Base-by-base conservation (phyloP, 2,113 vertebrate genomes). In the Noturus placidus region DNA sequence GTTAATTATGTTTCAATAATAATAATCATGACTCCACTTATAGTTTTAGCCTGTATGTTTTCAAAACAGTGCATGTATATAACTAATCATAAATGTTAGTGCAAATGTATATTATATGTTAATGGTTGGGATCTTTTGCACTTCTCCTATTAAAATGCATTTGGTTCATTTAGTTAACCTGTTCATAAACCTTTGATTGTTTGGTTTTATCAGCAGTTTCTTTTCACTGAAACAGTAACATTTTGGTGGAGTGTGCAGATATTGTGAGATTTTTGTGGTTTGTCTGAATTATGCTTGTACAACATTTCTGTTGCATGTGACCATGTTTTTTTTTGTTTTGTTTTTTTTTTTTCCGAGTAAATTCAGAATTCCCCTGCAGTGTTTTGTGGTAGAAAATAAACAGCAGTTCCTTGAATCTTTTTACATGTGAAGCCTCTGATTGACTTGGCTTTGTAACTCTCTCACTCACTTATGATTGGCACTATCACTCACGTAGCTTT, bases 311-410 rank as follows among this genome's bases (percentile, higher is more conserved):
- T 19, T 85, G 77, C 33, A 54, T 83, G 61, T 86, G 80, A 19
- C 38, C 61, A 83, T 78, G 63, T n/a, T 52, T 25, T 69, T 78
- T 90, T 33, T 69, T n/a, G 11, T 30, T 52, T 52, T 50, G 20
- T 50, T 15, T 59, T 78, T 90, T 14, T 13, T 46, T n/a, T 38
- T 20, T 89, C 81, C n/a, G 76, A 27, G 33, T 63, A 63, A 87
- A 76, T 86, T 81, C 50, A 69, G 79, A 87, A 87, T 83, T 90
- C 74, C 87, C 89, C 84, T 22, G 63, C 25, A 80, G 52, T 63
- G 46, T 57, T 67, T 54, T 85, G 79, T 86, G 84, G 61, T 52
- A 19, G 57, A 25, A 57, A 82, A 25, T 78, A 86, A 72, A 79
- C 70, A 72, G 61, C 84, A 86, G 25, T 90, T 90, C 87, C 69